phyloP scores from a whole-genome alignment of 2,797 vertebrate species.

The Clamator glandarius region DNA sequence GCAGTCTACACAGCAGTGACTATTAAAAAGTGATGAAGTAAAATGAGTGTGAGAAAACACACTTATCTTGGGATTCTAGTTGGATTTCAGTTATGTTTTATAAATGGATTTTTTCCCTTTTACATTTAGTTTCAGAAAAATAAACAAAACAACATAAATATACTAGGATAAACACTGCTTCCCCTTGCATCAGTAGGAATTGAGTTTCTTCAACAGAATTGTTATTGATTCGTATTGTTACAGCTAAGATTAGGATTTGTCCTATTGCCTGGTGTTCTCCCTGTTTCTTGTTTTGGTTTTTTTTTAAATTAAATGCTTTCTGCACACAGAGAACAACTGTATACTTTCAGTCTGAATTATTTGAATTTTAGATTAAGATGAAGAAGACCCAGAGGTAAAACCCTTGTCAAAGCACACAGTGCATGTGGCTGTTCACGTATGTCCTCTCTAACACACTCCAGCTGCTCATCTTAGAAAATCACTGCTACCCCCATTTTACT shows the following conservation, averaged over 20 bases:
- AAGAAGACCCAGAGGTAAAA: neutral
- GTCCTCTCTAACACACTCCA: neutral
- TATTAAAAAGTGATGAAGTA: neutral
- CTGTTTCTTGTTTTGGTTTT: neutral
- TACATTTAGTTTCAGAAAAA: neutral
- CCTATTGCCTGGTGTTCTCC: neutral
- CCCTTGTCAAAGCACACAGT: neutral
- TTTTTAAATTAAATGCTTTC: neutral
- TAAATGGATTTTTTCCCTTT: neutral
- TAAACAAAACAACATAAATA: neutral
- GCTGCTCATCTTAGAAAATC: neutral
- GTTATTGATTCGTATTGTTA: neutral
- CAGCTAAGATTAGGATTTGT: neutral
- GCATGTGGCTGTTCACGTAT: neutral
- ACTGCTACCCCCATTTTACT: neutral
- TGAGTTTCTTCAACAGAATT: neutral
- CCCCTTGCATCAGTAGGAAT: neutral
- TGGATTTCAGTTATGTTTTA: neutral
- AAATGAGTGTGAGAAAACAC: neutral
- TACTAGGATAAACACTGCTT: neutral
- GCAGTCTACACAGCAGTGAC: neutral
- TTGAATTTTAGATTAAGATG: constrained; percentile 9
- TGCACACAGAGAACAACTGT: neutral
- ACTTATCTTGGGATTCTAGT: neutral
- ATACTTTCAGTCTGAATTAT: neutral